Base-by-base conservation (phyloP, 2,888 invertebrate species). In the Agrotis segetum region DNA sequence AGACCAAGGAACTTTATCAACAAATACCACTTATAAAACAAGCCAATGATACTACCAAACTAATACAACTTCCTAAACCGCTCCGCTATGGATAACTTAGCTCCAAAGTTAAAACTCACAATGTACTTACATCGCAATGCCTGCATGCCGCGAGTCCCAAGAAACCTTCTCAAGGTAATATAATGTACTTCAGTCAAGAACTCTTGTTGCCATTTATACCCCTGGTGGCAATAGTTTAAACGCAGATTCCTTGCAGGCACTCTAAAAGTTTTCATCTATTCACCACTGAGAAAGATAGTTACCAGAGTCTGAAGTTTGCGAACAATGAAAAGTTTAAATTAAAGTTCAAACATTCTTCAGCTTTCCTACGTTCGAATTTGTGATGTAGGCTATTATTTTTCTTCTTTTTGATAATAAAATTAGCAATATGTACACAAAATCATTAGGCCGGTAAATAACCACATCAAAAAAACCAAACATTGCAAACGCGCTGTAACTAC, bases 11-110 rank as follows among this genome's bases (percentile, higher is more conserved):
- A 65, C 46, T 46, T 49, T 6, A 14, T 16, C 21, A 49, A 7
- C 24, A 13, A 3, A n/a, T n/a, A n/a, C n/a, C n/a, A n/a, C n/a
- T n/a, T n/a, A n/a, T n/a, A n/a, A n/a, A n/a, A n/a, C n/a, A n/a
- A n/a, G n/a, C n/a, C n/a, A n/a, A n/a, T n/a, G n/a, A n/a, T n/a
- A n/a, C n/a, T n/a, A n/a, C n/a, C n/a, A n/a, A n/a, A 61, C 60
- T 52, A 69, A 79, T 67, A 65, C 46, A 79, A 70, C 62, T 79
- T 74, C 59, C 34, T 61, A 60, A 70, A 24, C 49, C n/a, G n/a
- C n/a, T n/a, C 56, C 50, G 17, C n/a, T n/a, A n/a, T n/a, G 11
- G 58, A 53, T 58, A 67, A 49, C 64, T 65, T 65, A 21, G 40
- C 24, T 49, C 24, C 44, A 2, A 29, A 75, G 58, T 62, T 59